Base-by-base conservation (phyloP, 2,888 invertebrate genomes). In the Eupelmus urozonus region DNA sequence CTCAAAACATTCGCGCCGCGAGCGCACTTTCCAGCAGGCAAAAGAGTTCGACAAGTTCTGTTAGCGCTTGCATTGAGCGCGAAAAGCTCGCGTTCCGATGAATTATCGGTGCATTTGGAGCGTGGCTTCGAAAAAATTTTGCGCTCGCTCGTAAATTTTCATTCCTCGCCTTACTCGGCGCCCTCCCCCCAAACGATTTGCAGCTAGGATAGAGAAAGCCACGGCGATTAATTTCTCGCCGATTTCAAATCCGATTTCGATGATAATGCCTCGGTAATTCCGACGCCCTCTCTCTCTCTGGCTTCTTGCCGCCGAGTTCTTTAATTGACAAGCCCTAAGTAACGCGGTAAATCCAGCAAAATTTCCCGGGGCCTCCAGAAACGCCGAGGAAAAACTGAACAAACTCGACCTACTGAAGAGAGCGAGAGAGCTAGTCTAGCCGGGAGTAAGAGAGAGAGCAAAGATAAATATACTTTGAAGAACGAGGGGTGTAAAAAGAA, bases 321-420 rank as follows among this genome's bases (percentile, higher is more conserved):
- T 79, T 76, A 79, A 79, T 79, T 79, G 79, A 76, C 72, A 76
- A 72, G 27, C 9, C 51, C 40, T 73, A 73, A 69, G 73, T 69
- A 69, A 62, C 45, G 69, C 18, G 45, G 63, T 72, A 77, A 73
- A 69, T 69, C 63, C 69, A 69, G 62, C 62, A 74, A 70, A 74
- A 70, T 65, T 65, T 70, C 57, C 20, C n/a, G 29, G 27, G 20
- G 20, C 1, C 3, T 20, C 11, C 11, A 59, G 16, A 18, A 53
- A 60, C 20, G 29, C 23, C 18, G 16, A 42, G 29, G 11, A 25
- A 49, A 62, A 62, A 23, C 23, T 60, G 34, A 67, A n/a, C 9
- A 42, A 55, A 20, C 25, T 18, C 20, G 40, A 5, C 7, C 23
- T 20, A 20, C n/a, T n/a, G 16, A 53, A 20, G 53, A 27, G 5